phyloP scores from a whole-genome alignment of 2,113 vertebrate genomes.

The Sylvilagus bachmani region DNA sequence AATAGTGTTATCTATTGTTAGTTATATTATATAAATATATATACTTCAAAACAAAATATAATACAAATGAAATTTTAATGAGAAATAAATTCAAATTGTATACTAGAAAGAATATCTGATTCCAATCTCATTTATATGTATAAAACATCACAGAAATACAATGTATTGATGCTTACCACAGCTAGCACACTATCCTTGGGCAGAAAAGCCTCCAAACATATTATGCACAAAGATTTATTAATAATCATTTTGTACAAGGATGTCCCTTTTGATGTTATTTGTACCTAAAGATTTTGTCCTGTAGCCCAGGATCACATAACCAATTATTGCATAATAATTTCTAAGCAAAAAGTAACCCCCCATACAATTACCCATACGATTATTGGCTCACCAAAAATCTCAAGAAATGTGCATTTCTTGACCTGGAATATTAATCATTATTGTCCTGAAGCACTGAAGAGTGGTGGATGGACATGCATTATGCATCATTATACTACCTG shows the following conservation, averaged over 20 bases:
- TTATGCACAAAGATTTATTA: not conserved
- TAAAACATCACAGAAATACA: not conserved
- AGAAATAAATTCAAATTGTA: not conserved
- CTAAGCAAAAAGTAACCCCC: not conserved
- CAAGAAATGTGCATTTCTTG: not conserved
- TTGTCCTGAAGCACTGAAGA: not conserved
- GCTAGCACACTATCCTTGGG: not conserved
- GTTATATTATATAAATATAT: not conserved
- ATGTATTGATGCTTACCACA: not conserved
- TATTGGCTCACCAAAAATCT: slow-evolving; percentile 3
- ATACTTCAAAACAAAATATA: slow-evolving; percentile 39
- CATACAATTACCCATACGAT: not conserved
- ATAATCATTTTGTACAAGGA: not conserved
- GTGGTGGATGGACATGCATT: not conserved
- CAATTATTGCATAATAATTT: slow-evolving; percentile 1
- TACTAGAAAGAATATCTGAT: not conserved
- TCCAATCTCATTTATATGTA: not conserved
- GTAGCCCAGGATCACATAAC: not conserved
- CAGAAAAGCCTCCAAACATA: not conserved
- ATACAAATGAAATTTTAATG: slow-evolving; percentile 28
- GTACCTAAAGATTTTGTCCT: not conserved
- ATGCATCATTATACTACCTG: not conserved
- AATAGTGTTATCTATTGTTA: not conserved
- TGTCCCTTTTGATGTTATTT: slow-evolving; percentile 25
- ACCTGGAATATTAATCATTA: not conserved